Evolutionary conservation across 2,113 vertebrate genomes (phyloP).

Genomic region (Cranoglanis bouderius): DNA sequence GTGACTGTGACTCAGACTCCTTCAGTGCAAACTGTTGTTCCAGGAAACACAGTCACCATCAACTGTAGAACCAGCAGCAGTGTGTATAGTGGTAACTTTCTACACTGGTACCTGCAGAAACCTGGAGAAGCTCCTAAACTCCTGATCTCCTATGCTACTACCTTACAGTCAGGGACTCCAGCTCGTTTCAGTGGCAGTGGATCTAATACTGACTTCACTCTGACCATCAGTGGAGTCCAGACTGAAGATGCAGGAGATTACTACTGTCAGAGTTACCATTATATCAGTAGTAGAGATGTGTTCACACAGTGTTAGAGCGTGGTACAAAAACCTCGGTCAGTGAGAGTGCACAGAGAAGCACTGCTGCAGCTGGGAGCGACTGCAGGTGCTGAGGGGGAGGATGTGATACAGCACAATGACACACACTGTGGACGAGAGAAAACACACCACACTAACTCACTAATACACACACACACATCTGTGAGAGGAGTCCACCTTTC

Average conservation of each 20-base stretch:
- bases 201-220: conserved; percentile 50
- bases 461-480: no score
- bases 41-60: conserved; percentile 49
- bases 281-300: accelerated
- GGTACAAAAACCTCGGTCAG: conserved; percentile 59
- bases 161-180: not conserved
- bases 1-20: conserved; percentile 64
- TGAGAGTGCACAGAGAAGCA: not conserved
- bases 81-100: accelerated
- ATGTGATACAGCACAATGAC: no score
- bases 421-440: no score
- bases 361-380: no score
- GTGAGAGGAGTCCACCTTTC: no score
- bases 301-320: conserved; percentile 57
- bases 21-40: not conserved
- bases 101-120: conserved; percentile 63
- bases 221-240: conserved; percentile 61
- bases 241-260: conserved; percentile 59
- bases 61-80: conserved; percentile 42
- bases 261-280: conserved; percentile 40
- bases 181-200: conserved; percentile 58
- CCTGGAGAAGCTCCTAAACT: conserved; percentile 60
- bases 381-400: no score
- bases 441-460: no score
- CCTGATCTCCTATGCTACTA: not conserved